Conservation (phyloP, 2,888 invertebrate species). For the Hypolimnas misippus region DNA sequence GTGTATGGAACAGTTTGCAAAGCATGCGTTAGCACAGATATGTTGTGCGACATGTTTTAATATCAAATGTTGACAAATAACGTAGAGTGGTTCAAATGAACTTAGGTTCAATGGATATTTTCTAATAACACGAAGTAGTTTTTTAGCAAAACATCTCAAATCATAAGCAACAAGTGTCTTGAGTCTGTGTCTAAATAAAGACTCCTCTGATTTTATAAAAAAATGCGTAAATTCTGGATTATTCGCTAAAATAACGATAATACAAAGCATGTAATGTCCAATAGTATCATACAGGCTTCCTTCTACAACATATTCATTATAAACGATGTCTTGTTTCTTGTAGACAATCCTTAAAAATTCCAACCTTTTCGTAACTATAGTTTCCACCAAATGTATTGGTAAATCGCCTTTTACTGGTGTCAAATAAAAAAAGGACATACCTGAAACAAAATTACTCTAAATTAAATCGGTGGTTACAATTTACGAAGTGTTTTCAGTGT, state of each 20-base stretch:
- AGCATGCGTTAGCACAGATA: constrained; percentile 52
- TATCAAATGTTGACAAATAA: constrained; percentile 63
- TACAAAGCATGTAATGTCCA: constrained; percentile 84
- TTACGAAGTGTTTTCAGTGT: background rate
- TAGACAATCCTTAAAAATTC: constrained; percentile 73
- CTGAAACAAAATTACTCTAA: background rate
- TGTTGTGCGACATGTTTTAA: constrained; percentile 68
- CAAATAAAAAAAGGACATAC: constrained; percentile 84
- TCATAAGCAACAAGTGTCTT: constrained; percentile 61
- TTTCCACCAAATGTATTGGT: constrained; percentile 80
- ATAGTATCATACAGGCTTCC: constrained; percentile 84
- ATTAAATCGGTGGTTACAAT: background rate
- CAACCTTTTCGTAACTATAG: constrained; percentile 77
- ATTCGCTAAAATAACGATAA: constrained; percentile 60
- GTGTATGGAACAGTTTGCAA: constrained; percentile 53
- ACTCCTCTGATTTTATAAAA: constrained; percentile 64
- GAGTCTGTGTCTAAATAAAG: constrained; percentile 61
- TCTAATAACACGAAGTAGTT: constrained; percentile 59
- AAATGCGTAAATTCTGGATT: constrained; percentile 60
- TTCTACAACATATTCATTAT: constrained; percentile 84
- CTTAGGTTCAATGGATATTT: constrained; percentile 50
- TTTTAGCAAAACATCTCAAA: constrained; percentile 66
- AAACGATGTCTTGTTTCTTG: constrained; percentile 55
- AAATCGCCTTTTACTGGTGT: constrained; percentile 81
- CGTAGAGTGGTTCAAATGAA: constrained; percentile 55